phyloP scores from a whole-genome alignment of 1,140 invertebrate genomes.

The Delia radicum region DNA sequence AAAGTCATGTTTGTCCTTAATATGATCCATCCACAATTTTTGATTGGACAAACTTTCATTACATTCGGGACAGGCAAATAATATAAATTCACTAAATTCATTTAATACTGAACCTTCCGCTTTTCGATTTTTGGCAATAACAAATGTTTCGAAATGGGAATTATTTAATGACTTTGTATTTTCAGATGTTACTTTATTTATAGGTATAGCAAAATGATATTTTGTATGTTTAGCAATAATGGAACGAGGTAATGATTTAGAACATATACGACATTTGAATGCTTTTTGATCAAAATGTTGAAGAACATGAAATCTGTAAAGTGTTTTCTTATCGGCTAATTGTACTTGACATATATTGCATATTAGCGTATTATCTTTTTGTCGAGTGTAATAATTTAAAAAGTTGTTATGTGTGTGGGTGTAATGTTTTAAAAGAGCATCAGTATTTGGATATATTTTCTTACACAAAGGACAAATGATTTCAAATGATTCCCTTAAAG shows the following conservation, averaged over 20 bases:
- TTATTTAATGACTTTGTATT: too few relatives aligned
- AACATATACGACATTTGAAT: background rate
- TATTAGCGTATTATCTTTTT: background rate
- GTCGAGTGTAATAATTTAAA: background rate
- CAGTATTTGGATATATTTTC: background rate
- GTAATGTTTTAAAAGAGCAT: background rate
- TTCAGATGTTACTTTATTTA: background rate
- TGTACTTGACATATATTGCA: background rate
- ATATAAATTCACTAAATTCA: background rate
- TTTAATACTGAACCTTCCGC: too few relatives aligned
- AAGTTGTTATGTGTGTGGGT: background rate
- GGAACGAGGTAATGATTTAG: too few relatives aligned
- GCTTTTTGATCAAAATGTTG: background rate
- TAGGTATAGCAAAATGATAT: background rate
- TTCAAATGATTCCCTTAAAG: too few relatives aligned
- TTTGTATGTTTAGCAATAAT: background rate
- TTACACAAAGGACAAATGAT: background rate
- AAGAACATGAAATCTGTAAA: background rate
- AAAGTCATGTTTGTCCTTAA: background rate
- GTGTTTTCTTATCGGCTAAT: background rate
- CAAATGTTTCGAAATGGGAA: too few relatives aligned
- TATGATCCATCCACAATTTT: background rate
- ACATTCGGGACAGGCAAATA: background rate
- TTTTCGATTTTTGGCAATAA: too few relatives aligned
- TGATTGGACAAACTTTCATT: background rate